Evolutionary conservation across 2,113 vertebrate genomes (phyloP).

Genomic region (Trinectes maculatus): DNA sequence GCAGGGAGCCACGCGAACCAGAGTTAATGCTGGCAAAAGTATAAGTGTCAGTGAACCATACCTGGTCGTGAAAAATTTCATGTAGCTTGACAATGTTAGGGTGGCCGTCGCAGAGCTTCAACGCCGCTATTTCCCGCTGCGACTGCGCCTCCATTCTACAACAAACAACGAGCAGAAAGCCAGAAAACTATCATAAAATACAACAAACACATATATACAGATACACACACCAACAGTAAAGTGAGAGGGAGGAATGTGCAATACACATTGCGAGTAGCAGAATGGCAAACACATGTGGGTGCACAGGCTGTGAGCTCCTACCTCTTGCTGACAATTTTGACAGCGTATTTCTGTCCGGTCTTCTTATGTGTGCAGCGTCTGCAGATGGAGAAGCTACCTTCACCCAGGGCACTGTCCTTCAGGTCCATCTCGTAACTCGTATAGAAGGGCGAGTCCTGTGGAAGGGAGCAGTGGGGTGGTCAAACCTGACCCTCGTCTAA

Average conservation of each 20-base stretch:
- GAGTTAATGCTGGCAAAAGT: background rate
- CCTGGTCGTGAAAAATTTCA: slow-evolving; percentile 97
- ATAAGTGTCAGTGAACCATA: slow-evolving; percentile 51
- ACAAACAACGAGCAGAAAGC: slow-evolving; percentile 39
- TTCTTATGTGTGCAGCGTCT: slow-evolving; percentile 95
- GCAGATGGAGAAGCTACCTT: slow-evolving; percentile 99
- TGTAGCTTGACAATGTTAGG: slow-evolving; percentile 97
- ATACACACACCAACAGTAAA: background rate
- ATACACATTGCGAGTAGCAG: too few species aligned
- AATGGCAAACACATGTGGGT: slow-evolving; percentile 12
- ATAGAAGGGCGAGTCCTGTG: slow-evolving; percentile 97
- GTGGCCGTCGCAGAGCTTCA: slow-evolving; percentile 95
- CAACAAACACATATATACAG: too few species aligned
- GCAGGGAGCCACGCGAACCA: slow-evolving; percentile 10
- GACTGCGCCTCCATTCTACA: slow-evolving; percentile 96
- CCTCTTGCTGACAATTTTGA: slow-evolving; percentile 99
- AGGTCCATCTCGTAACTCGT: slow-evolving; percentile 95
- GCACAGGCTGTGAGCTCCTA: slow-evolving; percentile 60
- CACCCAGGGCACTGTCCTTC: slow-evolving; percentile 91
- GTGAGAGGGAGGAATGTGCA: too few species aligned
- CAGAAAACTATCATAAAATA: slow-evolving; percentile 7
- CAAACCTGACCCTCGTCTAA: background rate
- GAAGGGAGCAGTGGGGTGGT: background rate
- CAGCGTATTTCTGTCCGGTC: slow-evolving; percentile 92
- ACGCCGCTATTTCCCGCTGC: slow-evolving; percentile 94